Conservation (phyloP, 2,888 invertebrate species). For the Drosophila mimetica region DNA sequence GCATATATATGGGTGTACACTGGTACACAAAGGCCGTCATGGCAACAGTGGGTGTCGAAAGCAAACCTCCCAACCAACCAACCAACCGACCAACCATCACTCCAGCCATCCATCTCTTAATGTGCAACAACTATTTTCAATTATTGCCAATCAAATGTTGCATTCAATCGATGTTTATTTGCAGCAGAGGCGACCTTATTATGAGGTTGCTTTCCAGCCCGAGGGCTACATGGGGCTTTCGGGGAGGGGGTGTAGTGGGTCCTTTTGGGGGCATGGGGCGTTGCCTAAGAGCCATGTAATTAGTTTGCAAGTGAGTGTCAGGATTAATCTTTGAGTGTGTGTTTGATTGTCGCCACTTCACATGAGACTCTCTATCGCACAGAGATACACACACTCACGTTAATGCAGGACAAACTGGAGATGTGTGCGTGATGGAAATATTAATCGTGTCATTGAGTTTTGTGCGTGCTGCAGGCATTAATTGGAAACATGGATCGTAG, state of each 20-base stretch:
- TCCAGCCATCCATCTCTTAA: constrained; percentile 48
- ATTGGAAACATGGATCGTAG: background rate
- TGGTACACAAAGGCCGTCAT: constrained; percentile 60
- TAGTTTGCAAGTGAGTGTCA: constrained; percentile 80
- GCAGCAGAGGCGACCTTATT: constrained; percentile 69
- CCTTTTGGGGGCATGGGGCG: constrained; percentile 34
- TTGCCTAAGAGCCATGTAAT: constrained; percentile 79
- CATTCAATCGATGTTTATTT: constrained; percentile 82
- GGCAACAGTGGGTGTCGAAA: constrained; percentile 70
- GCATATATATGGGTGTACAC: background rate
- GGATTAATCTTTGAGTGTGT: constrained; percentile 80
- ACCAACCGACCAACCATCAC: background rate
- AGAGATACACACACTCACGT: constrained; percentile 21
- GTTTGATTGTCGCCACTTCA: constrained; percentile 74
- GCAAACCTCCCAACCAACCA: constrained; percentile 9
- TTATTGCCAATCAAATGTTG: constrained; percentile 84
- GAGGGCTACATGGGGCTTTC: background rate
- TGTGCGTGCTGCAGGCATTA: background rate
- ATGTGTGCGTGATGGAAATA: constrained; percentile 3
- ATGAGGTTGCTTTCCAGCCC: constrained; percentile 57
- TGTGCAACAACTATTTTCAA: constrained; percentile 82
- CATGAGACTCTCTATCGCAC: constrained; percentile 28
- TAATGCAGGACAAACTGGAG: constrained; percentile 6
- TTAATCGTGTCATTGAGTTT: background rate
- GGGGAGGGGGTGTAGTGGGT: constrained; percentile 10